Base-by-base conservation (phyloP, 2,113 vertebrate species). In the Perca fluviatilis region DNA sequence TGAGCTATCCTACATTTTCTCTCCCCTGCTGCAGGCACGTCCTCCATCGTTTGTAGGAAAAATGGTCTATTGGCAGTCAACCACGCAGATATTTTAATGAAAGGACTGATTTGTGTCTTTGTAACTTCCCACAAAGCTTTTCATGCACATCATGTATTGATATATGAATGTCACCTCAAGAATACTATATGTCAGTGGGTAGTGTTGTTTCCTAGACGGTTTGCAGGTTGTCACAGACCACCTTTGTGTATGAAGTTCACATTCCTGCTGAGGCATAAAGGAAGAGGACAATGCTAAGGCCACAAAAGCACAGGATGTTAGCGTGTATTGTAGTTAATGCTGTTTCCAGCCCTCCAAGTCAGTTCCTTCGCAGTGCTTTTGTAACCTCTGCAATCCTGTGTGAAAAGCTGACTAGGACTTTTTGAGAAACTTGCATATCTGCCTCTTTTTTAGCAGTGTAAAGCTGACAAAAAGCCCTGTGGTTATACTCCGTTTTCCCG, bases 231-330 rank as follows among this genome's bases (percentile, higher is more conserved):
- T 49, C 58, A 61, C 54, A 75, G 79, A 76, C 36, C 25, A 80
- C 69, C 65, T 76, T 76, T 88, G 70, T 83, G 80, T 79, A 70
- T 82, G 50, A 86, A 78, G 65, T 82, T 82, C 13, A 80, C 80
- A 85, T 90, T 89, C 91, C 88, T 84, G 72, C 84, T 43, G 67
- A 77, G 75, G 54, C 62, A 74, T 46, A 78, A 79, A 73, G 81
- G 66, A 85, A 79, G 50, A 81, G 77, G 73, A 88, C 82, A 90
- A 79, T 75, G 66, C 74, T 49, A 36, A 56, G 74, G 77, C 77
- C 82, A 86, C 74, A 86, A 90, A 87, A 83, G 87, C 70, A 80
- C 86, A 89, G 89, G 91, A 93, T 90, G 89, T 89, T 87, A 82
- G 79, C 15, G 9, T 72, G 74, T 73, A 64, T 83, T 83, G 70